Conservation (phyloP, 2,797 vertebrate genomes). For the Hipposideros larvatus region DNA sequence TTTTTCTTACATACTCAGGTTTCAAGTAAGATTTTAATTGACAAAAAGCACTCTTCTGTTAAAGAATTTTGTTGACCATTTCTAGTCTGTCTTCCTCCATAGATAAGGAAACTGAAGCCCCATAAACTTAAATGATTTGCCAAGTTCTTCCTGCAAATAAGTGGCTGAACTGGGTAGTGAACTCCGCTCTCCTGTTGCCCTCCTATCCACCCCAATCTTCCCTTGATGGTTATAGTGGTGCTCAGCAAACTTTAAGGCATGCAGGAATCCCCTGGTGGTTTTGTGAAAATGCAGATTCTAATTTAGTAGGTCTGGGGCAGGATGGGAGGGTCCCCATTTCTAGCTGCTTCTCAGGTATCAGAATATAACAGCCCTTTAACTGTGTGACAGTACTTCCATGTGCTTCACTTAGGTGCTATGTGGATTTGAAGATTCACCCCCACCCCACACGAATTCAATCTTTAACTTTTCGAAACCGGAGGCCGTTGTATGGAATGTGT, state of each 20-base stretch:
- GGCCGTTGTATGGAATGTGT: background rate
- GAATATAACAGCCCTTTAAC: background rate
- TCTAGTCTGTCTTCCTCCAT: background rate
- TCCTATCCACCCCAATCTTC: fast-evolving
- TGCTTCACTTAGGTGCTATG: fast-evolving
- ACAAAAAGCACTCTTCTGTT: background rate
- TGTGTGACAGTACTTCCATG: background rate
- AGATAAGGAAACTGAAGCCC: background rate
- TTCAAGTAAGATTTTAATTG: background rate
- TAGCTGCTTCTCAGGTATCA: background rate
- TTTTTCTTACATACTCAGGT: background rate
- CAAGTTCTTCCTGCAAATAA: background rate
- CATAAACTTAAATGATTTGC: background rate
- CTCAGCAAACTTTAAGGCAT: no score
- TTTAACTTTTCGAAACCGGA: background rate
- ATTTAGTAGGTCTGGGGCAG: background rate
- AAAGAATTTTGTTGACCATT: background rate
- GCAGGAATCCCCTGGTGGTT: background rate
- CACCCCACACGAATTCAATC: fast-evolving
- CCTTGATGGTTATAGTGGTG: fast-evolving
- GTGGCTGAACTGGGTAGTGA: background rate
- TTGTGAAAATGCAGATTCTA: background rate
- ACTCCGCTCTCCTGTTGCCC: no score
- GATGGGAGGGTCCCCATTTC: background rate
- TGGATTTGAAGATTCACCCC: background rate